Base-by-base conservation (phyloP, 2,888 invertebrate species). In the Dusona sp. region DNA sequence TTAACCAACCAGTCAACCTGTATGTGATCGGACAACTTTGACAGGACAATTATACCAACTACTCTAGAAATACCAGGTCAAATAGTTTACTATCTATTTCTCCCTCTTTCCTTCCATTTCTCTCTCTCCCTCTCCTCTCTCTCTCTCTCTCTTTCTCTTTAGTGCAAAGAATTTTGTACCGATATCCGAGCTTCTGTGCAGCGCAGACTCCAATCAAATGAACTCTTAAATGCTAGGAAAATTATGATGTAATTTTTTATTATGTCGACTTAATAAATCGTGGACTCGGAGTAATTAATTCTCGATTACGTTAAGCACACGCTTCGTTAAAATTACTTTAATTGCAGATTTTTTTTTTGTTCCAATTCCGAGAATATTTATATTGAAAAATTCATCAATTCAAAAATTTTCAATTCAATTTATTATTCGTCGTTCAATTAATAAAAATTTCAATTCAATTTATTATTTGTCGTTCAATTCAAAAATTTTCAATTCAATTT, bases 41-140 rank as follows among this genome's bases (percentile, higher is more conserved):
- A 67, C 61, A 61, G 54, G 38, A 80, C 67, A 72, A 75, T 73
- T 75, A 77, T 77, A 54, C 77, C 65, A n/a, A 33, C 51, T 57
- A 25, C 80, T 25, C 22, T 45, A 67, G 80, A 80, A 86, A 86
- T 86, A 83, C 80, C 77, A 73, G 86, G 80, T 51, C 83, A 79
- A 83, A 86, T 77, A 57, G 48, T 33, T 68, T 33, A 73, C 67
- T 54, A 57, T 67, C 67, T 67, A 36, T 25, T 38, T 67, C 25
- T 51, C 67, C 2, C n/a, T 19, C 61, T 29, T 16, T 29, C 16
- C 29, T 29, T 16, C 61, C 29, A 16, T 29, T 29, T 16, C 61
- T 29, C 61, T 61, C 29, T 61, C 29, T 11, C 61, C 29, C 29
- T 61, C 29, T 51, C 11, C 22, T 61, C 36, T 48, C 6, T 13